Evolutionary conservation across 2,113 vertebrate species (phyloP).

Genomic region (Microcebus murinus): DNA sequence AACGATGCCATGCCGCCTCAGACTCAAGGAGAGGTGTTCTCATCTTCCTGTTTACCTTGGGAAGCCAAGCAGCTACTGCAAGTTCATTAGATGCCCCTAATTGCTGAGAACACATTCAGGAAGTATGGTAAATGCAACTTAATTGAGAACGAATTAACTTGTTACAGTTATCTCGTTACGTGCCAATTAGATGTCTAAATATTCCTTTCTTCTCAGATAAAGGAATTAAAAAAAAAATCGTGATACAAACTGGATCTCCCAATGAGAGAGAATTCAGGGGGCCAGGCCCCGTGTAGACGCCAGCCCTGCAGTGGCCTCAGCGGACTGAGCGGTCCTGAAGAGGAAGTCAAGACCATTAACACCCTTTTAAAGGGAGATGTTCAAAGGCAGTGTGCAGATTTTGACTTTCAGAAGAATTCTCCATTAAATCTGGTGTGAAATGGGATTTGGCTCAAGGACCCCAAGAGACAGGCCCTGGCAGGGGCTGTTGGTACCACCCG

Average conservation of each 20-base stretch:
- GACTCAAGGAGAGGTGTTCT: not conserved
- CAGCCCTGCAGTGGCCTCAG: not conserved
- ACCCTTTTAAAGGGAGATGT: constrained; percentile 3
- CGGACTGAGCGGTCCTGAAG: not conserved
- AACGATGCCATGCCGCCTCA: not conserved
- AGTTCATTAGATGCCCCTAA: constrained; percentile 85
- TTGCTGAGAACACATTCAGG: constrained; percentile 82
- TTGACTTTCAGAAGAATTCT: constrained; percentile 26
- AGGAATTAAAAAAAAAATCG: constrained; percentile 41
- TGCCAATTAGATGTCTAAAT: constrained; percentile 87
- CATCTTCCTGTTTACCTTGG: constrained; percentile 49
- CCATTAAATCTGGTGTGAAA: constrained; percentile 69
- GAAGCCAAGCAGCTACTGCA: constrained; percentile 69
- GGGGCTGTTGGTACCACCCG: not conserved
- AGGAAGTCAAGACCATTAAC: not conserved
- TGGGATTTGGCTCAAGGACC: constrained; percentile 38
- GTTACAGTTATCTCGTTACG: constrained; percentile 86
- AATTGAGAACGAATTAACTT: constrained; percentile 89
- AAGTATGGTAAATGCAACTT: constrained; percentile 84
- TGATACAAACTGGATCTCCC: not conserved
- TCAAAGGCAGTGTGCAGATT: constrained; percentile 38
- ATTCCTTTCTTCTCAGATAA: constrained; percentile 84
- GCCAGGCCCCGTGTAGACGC: not conserved
- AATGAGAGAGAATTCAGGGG: not conserved
- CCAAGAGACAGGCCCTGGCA: not conserved